Conservation (phyloP, 2,797 vertebrate species). For the Clarias laeviceps region DNA sequence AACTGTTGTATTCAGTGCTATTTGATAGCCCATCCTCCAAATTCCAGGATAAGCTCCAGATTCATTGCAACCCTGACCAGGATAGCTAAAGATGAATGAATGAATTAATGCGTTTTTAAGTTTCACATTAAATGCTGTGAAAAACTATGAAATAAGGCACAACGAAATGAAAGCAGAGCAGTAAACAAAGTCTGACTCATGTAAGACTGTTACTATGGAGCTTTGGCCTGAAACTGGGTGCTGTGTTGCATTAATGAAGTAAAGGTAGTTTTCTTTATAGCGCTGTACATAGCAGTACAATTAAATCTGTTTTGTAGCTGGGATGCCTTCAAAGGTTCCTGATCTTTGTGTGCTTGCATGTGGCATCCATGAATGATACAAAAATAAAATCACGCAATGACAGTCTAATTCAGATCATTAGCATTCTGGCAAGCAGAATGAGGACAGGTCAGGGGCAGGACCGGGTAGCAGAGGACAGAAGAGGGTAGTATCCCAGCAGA, state of each 20-base stretch:
- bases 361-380: not conserved
- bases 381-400: constrained; percentile 13
- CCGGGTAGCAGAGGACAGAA: constrained; percentile 22
- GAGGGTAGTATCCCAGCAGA: constrained; percentile 45
- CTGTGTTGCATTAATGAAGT: constrained; percentile 16
- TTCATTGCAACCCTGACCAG: too few species aligned
- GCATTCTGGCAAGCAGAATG: constrained; percentile 12
- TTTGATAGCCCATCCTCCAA: not conserved
- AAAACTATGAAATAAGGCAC: not conserved
- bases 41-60: not conserved
- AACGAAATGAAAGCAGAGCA: constrained; percentile 1
- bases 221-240: constrained; percentile 19
- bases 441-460: constrained; percentile 33
- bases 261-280: constrained; percentile 2
- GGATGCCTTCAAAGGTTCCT: not conserved
- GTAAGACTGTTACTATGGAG: constrained; percentile 28
- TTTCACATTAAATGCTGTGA: constrained; percentile 1
- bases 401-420: constrained; percentile 20
- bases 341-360: not conserved
- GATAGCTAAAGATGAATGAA: not conserved
- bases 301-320: not conserved
- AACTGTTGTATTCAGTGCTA: not conserved
- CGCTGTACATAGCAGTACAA: not conserved
- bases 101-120: not conserved
- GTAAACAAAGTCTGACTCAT: constrained; percentile 23